These are phyloP conservation scores for Apostichopus leukothele DNA, from an alignment of 53 echinoderm and acorn worm genomes.

Conservation along the genomic window DNA sequence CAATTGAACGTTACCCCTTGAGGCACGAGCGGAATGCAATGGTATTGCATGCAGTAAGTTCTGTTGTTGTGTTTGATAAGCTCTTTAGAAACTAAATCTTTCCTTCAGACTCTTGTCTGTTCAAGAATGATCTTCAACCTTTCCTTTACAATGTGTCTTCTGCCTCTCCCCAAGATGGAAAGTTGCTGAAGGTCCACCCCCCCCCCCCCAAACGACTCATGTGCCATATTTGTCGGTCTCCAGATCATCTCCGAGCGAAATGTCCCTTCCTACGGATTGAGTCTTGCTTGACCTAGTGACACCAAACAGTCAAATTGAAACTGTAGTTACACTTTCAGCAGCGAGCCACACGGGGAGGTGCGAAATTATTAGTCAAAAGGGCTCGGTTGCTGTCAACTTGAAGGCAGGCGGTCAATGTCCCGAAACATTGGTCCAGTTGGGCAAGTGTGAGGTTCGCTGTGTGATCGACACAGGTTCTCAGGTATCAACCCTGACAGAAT, in stretches of 20 bases:
- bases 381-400: conserved; percentile 51
- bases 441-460: conserved; percentile 55
- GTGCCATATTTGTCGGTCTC: conserved; percentile 1
- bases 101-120: no score
- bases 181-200: neutral
- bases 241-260: conserved; percentile 11
- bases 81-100: no score
- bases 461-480: conserved; percentile 72
- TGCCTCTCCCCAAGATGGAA: neutral
- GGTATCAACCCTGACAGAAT: conserved; percentile 73
- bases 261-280: conserved; percentile 22
- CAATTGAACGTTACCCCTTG: no score
- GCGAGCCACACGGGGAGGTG: conserved; percentile 56
- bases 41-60: no score
- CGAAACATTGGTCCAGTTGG: conserved; percentile 39
- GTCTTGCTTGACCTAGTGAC: neutral
- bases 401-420: conserved; percentile 64
- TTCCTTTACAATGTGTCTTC: no score
- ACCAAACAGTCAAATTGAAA: conserved; percentile 48
- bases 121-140: no score
- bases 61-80: no score
- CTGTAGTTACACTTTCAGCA: conserved; percentile 40
- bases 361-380: conserved; percentile 28
- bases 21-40: no score
- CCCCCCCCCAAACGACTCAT: neutral